phyloP scores from a whole-genome alignment of 2,888 invertebrate species.

The Agonopterix alstromeriana region DNA sequence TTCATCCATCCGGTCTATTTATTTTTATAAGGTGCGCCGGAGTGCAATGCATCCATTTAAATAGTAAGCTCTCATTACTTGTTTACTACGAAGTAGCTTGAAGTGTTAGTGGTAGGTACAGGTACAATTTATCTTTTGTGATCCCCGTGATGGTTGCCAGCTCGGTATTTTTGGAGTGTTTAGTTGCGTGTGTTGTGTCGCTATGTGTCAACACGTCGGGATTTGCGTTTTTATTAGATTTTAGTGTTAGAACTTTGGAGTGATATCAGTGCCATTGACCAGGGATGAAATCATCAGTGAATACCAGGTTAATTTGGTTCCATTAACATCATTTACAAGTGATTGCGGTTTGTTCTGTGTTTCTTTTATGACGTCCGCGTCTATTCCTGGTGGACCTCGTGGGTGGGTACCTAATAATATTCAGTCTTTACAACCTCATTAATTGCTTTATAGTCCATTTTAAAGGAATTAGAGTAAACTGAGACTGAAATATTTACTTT shows the following conservation, averaged over 20 bases:
- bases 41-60: conserved; percentile 31
- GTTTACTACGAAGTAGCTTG: conserved; percentile 33
- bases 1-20: conserved; percentile 38
- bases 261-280: conserved; percentile 21
- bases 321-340: conserved; percentile 35
- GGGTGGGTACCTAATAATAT: conserved; percentile 50
- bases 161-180: conserved; percentile 48
- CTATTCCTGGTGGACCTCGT: conserved; percentile 53
- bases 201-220: conserved; percentile 35
- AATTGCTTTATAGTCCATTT: conserved; percentile 42
- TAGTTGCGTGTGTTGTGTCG: conserved; percentile 28
- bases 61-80: conserved; percentile 17
- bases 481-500: conserved; percentile 22
- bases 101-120: conserved; percentile 19
- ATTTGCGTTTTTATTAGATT: conserved; percentile 1
- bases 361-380: conserved; percentile 46
- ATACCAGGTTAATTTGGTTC: conserved; percentile 44
- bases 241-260: neutral
- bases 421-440: conserved; percentile 42
- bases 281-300: conserved; percentile 5
- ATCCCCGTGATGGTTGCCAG: conserved; percentile 37
- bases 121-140: conserved; percentile 28
- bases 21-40: conserved; percentile 42
- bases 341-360: conserved; percentile 45
- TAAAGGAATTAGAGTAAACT: conserved; percentile 23